Base-by-base conservation (phyloP, 2,888 invertebrate genomes). In the Drosophila melanosoma region DNA sequence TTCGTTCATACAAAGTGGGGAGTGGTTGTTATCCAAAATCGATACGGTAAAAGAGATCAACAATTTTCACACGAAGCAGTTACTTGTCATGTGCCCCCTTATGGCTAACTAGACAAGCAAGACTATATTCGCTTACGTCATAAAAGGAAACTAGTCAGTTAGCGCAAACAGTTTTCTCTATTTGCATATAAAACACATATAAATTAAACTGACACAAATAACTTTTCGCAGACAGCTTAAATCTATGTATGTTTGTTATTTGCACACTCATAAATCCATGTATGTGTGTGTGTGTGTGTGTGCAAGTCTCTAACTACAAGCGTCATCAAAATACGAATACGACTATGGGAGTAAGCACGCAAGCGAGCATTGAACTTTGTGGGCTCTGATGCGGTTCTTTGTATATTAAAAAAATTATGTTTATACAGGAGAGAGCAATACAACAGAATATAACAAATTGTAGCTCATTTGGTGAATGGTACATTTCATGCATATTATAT, bases 351-450 rank as follows among this genome's bases (percentile, higher is more conserved):
- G 66, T 33, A 58, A 52, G 23, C 70, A 66, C 59, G 51, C 59
- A 59, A 59, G 52, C 51, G 69, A 59, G 52, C 68, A 59, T 52
- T 69, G 69, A 62, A 69, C 70, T 69, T 62, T 62, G 49, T 69
- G 17, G 56, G 56, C 42, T 70, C 20, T 56, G 38, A 36, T 53
- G 53, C 36, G n/a, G 45, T 64, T 36, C 45, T 54, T 42, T 20
- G 26, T 35, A 54, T 56, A 35, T 54, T 56, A 63, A 48, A 32
- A 38, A 29, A n/a, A 11, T 1, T 29, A 5, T 6, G 32, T 12
- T 48, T 10, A 33, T 54, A 36, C 20, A 17, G 8, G 32, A 42
- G 29, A 36, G 17, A 36, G 17, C 26, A 56, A 56, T 26, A 4
- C 38, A 36, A 26, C 38, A 36, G 35, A 53, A 23, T 38, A 29